Evolutionary conservation across 2,113 vertebrate genomes (phyloP).

Genomic region (Misgurnus mizolepis): DNA sequence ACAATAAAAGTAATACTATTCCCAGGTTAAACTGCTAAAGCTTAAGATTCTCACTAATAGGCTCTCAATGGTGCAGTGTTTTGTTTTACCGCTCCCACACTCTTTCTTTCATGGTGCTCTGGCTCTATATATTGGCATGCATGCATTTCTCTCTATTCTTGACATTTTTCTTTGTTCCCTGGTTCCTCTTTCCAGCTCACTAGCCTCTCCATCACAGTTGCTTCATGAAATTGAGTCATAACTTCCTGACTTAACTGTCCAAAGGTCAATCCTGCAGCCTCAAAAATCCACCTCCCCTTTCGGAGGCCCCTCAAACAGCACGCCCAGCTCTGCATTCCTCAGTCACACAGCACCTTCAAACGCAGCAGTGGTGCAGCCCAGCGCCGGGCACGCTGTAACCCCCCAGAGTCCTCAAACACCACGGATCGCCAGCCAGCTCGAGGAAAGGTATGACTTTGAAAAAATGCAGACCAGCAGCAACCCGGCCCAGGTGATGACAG

Average conservation of each 20-base stretch:
- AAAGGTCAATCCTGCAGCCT: slow-evolving; percentile 65
- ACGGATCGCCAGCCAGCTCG: slow-evolving; percentile 54
- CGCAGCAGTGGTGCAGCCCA: slow-evolving; percentile 47
- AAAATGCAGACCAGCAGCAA: slow-evolving; percentile 55
- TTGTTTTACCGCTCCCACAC: slow-evolving; percentile 13
- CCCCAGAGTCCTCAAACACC: slow-evolving; percentile 65
- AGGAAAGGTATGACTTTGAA: slow-evolving; percentile 57
- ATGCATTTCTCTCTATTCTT: slow-evolving; percentile 32
- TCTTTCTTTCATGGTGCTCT: slow-evolving; percentile 23
- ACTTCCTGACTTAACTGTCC: slow-evolving; percentile 70
- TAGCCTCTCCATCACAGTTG: slow-evolving; percentile 53
- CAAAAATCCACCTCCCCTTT: slow-evolving; percentile 57
- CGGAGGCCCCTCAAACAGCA: slow-evolving; percentile 70
- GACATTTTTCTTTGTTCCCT: slow-evolving; percentile 18
- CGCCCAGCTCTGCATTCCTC: slow-evolving; percentile 70
- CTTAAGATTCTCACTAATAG: slow-evolving; percentile 26
- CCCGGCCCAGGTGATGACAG: slow-evolving; percentile 63
- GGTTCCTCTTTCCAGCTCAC: slow-evolving; percentile 18
- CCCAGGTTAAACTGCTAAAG: slow-evolving; percentile 22
- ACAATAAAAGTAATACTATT: slow-evolving; percentile 11
- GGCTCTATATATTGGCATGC: slow-evolving; percentile 30
- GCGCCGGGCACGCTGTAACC: slow-evolving; percentile 42
- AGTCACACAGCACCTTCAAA: slow-evolving; percentile 71
- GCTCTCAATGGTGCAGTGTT: slow-evolving; percentile 25
- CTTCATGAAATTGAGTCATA: slow-evolving; percentile 72